Evolutionary conservation across 2,113 vertebrate species (phyloP).

Genomic region (Jaculus jaculus): DNA sequence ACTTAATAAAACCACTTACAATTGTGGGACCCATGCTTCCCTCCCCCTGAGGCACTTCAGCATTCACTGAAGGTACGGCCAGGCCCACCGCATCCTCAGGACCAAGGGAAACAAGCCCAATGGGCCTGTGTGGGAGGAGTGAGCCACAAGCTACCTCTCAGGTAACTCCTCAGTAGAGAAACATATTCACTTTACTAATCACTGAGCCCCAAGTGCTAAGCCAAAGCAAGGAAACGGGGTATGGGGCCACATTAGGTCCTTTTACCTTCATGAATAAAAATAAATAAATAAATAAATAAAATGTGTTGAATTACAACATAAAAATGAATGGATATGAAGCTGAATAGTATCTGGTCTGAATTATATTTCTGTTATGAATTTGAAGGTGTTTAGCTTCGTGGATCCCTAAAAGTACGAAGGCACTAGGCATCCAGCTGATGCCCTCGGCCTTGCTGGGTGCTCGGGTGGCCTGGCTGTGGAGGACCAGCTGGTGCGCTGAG

Average conservation of each 20-base stretch:
- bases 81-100: not conserved
- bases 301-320: not conserved
- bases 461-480: not conserved
- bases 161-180: not conserved
- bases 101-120: not conserved
- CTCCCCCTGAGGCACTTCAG: not conserved
- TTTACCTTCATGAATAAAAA: not conserved
- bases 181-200: not conserved
- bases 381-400: not conserved
- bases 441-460: no score
- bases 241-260: not conserved
- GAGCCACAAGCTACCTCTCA: not conserved
- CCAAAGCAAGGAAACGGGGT: not conserved
- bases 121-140: not conserved
- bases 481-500: not conserved
- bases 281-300: not conserved
- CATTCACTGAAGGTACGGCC: not conserved
- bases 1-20: not conserved
- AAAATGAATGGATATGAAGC: not conserved
- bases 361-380: not conserved
- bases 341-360: rapidly evolving
- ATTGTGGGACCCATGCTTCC: not conserved
- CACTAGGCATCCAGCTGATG: not conserved
- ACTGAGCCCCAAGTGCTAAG: not conserved
- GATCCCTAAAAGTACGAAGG: not conserved